Evolutionary conservation across 2,113 vertebrate species (phyloP), one percentile per base, ranked within the genome.

Genomic region (Rissa tridactyla): DNA sequence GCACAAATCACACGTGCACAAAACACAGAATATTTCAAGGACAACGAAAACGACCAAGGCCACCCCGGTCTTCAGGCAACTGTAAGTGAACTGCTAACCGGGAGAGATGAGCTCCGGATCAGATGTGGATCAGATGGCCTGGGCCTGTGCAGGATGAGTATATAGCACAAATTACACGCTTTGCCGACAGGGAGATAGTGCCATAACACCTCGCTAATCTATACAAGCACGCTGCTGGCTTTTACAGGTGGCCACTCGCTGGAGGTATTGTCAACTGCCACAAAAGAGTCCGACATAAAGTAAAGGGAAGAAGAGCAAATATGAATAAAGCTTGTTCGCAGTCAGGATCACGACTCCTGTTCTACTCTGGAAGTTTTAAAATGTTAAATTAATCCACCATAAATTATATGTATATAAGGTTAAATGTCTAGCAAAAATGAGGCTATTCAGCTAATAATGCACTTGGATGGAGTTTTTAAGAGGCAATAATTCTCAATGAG

Each of bases 1-100:
- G 2, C 68, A 60, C 18, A 75, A 60, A 38, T 18, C 36, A 40
- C 51, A 38, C 0, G 0, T 34, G 55, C 91, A 75, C 2, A 2
- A 82, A 91, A 40, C 42, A 72, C 13, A 8, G 52, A 65, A 6
- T 40, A 77, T 75, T 94, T 78, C 77, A 87, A 90, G 55, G 73
- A 60, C 70, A 71, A 72, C 1, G 5, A 58, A 57, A 94, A 57
- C 1, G 0, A 65, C 16, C 40, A 40, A 81, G 62, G 62, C 51
- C 64, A 64, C 36, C 34, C 32, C 27, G 30, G 40, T 15, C 40
- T 94, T 80, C n/a, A 79, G 77, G 55, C n/a, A 82, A 19, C 49
- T 20, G 6, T 3, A 68, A 82, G 44, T 10, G 12, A 90, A 64
- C 65, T 42, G 36, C 55, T 64, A 84, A 81, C 16, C 3, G 42